Percentiles rank a stretch among this genome's conserved stretches.
phyloP scores from a whole-genome alignment of 1,140 invertebrate genomes.

The Gryon sp. region DNA sequence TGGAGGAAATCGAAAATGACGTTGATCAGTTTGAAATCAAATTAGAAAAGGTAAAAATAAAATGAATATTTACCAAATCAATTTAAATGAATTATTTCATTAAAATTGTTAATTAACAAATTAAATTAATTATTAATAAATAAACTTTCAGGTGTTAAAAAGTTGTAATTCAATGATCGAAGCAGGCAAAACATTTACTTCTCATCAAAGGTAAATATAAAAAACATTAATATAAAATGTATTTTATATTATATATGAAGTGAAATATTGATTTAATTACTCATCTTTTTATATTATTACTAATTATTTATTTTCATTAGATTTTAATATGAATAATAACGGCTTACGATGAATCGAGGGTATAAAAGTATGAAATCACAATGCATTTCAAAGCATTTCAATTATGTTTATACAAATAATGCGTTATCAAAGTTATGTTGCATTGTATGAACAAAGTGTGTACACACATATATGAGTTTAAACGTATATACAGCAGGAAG shows the following conservation, averaged over 20 bases:
- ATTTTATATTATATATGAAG: not conserved
- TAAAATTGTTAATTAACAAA: too few relatives aligned
- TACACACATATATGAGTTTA: constrained; percentile 20
- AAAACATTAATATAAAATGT: too few relatives aligned
- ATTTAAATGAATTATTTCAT: too few relatives aligned
- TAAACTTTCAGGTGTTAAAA: constrained; percentile 84
- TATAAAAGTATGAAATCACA: too few relatives aligned
- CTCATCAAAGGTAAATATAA: constrained; percentile 87
- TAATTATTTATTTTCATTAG: too few relatives aligned
- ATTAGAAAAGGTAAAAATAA: constrained; percentile 86
- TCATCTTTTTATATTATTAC: too few relatives aligned
- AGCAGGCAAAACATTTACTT: constrained; percentile 91
- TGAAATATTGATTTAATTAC: too few relatives aligned
- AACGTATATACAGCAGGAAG: constrained; percentile 55
- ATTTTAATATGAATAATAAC: not conserved
- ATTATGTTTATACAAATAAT: constrained; percentile 13
- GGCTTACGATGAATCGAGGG: too few relatives aligned
- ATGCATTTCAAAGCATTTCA: constrained; percentile 8
- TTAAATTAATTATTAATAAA: constrained; percentile 7
- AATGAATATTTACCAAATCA: constrained; percentile 9
- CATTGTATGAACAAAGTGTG: constrained; percentile 13
- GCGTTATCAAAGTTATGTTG: constrained; percentile 18
- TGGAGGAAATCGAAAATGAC: constrained; percentile 91
- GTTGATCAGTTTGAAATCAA: constrained; percentile 92
- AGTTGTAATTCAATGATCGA: constrained; percentile 91